Percentiles rank a stretch among this genome's conserved stretches.
These are phyloP conservation scores for Pelobates cultripes DNA, from an alignment of 2,797 vertebrate species.

Conservation along the genomic window DNA sequence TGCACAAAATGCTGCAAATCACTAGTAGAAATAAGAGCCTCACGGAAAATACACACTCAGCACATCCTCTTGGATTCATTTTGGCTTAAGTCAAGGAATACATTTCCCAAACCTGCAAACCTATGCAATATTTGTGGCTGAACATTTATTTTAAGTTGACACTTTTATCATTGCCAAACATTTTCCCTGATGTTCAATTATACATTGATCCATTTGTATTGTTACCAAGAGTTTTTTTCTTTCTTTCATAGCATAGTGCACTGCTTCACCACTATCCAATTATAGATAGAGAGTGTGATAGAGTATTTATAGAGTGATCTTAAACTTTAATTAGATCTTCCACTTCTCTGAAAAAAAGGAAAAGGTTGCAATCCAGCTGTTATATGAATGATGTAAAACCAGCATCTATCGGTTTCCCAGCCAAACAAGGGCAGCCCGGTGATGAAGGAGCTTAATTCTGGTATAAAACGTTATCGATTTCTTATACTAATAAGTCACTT, in stretches of 20 bases:
- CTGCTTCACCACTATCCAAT: background rate
- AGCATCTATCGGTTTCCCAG: too few relatives aligned
- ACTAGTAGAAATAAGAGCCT: slow-evolving; percentile 23
- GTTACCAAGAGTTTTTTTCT: background rate
- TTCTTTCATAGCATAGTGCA: background rate
- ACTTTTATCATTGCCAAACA: slow-evolving; percentile 40
- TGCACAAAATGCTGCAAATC: slow-evolving; percentile 18
- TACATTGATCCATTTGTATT: slow-evolving; percentile 38
- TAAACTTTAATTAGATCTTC: too few relatives aligned
- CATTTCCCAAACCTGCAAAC: slow-evolving; percentile 48
- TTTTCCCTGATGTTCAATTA: slow-evolving; percentile 40
- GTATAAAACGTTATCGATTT: too few relatives aligned
- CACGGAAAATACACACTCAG: slow-evolving; percentile 23
- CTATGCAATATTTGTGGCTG: slow-evolving; percentile 41
- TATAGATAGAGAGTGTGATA: background rate
- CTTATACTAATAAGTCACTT: too few relatives aligned
- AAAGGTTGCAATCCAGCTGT: too few relatives aligned
- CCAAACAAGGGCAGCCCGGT: too few relatives aligned
- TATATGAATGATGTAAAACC: too few relatives aligned
- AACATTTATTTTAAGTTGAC: slow-evolving; percentile 38
- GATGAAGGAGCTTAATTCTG: too few relatives aligned
- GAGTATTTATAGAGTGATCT: too few relatives aligned
- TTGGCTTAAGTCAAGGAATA: slow-evolving; percentile 37
- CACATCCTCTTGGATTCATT: slow-evolving; percentile 31
- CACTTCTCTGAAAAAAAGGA: too few relatives aligned